Base-by-base conservation (phyloP, 2,113 vertebrate genomes). In the Rynchops niger region DNA sequence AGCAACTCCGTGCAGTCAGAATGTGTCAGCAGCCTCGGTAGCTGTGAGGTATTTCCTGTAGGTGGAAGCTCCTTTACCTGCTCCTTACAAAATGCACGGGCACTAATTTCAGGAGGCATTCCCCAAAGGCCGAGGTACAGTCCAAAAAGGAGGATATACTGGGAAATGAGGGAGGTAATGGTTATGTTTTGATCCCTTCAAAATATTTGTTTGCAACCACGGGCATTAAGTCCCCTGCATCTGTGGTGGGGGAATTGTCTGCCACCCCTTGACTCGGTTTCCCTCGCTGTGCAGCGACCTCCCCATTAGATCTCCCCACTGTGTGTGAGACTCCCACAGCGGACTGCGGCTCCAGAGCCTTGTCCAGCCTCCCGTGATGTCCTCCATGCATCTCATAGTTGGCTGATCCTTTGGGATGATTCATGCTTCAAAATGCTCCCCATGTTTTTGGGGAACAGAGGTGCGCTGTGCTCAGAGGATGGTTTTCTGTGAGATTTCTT, bases 251-350 rank as follows among this genome's bases (percentile, higher is more conserved):
- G 27, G 53, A 56, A 58, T 40, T 34, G 12, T 22, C 47, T 26
- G 12, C 49, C 9, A 34, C 9, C 8, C 9, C 30, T 55, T 1
- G 2, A 27, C 16, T 63, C 1, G 0, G 15, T 56, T 67, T 85
- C n/a, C 11, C 36, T 80, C 1, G 0, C 9, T 55, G 20, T 25
- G 15, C 40, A 61, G 43, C 7, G 69, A 81, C 12, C 23, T 70
- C 36, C 19, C 14, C 27, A 50, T 22, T 26, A 43, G 29, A 36
- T 62, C 32, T 80, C 47, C 26, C 5, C 9, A 22, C 47, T 55
- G 18, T 16, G 14, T 67, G 32, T 61, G 40, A 53, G 40, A 47
- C 12, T 49, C 30, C 9, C 26, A 59, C 12, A 29, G 30, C 18
- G 25, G 21, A 27, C 22, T 13, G n/a, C 18, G 55, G 32, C 49